phyloP scores from a whole-genome alignment of 2,888 invertebrate species.

The Hyposoter dolosus region DNA sequence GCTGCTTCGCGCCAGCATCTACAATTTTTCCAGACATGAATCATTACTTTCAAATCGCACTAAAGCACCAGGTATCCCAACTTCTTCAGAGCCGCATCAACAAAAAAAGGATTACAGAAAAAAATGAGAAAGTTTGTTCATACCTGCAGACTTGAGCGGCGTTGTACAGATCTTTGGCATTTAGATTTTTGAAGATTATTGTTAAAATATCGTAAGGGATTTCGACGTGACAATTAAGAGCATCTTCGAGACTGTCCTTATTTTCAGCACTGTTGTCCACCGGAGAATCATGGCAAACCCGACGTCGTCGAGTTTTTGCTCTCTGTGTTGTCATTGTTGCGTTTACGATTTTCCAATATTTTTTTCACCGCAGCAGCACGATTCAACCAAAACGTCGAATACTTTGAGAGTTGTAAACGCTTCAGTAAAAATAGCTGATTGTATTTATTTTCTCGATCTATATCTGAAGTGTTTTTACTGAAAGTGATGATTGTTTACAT shows the following conservation, averaged over 20 bases:
- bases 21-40: constrained; percentile 53
- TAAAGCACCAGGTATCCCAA: neutral
- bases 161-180: constrained; percentile 75
- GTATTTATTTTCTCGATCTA: neutral
- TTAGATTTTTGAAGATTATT: constrained; percentile 79
- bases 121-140: neutral
- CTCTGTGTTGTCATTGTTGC: constrained; percentile 21
- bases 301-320: constrained; percentile 43
- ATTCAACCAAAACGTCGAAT: neutral
- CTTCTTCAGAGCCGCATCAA: neutral
- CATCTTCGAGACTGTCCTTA: neutral
- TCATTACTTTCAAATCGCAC: neutral
- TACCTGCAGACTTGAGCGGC: constrained; percentile 80
- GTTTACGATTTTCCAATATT: neutral
- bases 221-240: constrained; percentile 19
- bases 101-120: neutral
- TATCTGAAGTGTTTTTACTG: neutral
- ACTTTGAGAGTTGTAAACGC: neutral
- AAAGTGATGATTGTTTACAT: neutral
- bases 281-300: neutral
- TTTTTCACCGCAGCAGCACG: neutral
- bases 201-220: constrained; percentile 80
- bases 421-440: neutral
- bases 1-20: constrained; percentile 77
- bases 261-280: neutral